A percentile compares a stretch with the other conserved stretches of the same genome.
Conservation (phyloP, 2,113 vertebrate species). For the Dermatemys mawii region DNA sequence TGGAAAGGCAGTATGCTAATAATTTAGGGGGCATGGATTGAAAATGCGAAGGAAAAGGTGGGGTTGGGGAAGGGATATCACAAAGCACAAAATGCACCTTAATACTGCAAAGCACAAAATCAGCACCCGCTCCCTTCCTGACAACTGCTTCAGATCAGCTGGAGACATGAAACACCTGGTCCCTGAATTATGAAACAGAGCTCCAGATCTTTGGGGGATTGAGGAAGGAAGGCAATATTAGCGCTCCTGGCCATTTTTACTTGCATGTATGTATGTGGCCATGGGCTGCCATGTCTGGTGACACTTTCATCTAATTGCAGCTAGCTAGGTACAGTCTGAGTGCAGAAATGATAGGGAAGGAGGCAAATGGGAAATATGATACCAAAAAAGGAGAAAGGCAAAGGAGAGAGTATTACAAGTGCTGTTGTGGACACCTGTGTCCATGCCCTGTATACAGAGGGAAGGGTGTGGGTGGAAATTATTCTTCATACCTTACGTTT, state of each 20-base stretch:
- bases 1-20: background rate
- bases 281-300: background rate
- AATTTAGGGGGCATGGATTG: background rate
- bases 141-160: background rate
- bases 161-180: background rate
- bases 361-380: background rate
- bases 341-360: background rate
- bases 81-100: background rate
- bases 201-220: background rate
- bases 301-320: slow-evolving; percentile 34
- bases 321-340: background rate
- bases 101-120: background rate
- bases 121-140: background rate
- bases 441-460: background rate
- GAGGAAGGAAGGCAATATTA: background rate
- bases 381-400: background rate
- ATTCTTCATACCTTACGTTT: slow-evolving; percentile 92
- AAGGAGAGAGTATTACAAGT: background rate
- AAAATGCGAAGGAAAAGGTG: background rate
- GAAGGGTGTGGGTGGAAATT: background rate
- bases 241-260: background rate
- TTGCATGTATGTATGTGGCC: background rate
- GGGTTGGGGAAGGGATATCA: background rate
- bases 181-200: background rate
- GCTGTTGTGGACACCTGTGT: background rate